These are phyloP conservation scores for Nipponia nippon DNA, from an alignment of 2,113 vertebrate genomes.

Conservation along the genomic window DNA sequence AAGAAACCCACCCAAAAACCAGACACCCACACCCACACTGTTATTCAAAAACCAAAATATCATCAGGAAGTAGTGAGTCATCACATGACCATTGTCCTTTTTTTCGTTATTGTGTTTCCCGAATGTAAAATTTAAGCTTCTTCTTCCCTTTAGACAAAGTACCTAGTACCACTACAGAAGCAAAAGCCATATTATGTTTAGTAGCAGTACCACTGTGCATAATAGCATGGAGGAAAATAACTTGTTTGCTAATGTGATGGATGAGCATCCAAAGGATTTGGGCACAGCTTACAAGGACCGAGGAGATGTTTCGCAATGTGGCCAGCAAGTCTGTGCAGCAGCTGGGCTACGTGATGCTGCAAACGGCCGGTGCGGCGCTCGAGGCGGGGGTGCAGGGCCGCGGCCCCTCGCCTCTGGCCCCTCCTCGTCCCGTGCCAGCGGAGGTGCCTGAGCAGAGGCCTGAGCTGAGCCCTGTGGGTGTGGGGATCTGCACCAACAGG, in stretches of 20 bases:
- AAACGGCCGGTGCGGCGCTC: fast-evolving
- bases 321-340: neutral
- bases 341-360: neutral
- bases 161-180: neutral
- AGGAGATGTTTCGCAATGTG: neutral
- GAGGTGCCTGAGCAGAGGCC: neutral
- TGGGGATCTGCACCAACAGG: neutral
- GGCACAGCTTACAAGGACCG: neutral
- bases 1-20: neutral
- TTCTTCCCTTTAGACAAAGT: neutral
- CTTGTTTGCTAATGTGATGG: neutral
- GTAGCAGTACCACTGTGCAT: neutral
- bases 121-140: neutral
- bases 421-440: fast-evolving
- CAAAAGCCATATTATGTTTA: neutral
- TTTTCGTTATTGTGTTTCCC: neutral
- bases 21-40: constrained; percentile 35
- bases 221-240: neutral
- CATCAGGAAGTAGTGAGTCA: constrained; percentile 47
- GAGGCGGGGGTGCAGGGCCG: neutral
- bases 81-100: neutral
- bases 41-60: constrained; percentile 29
- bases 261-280: neutral
- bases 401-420: neutral
- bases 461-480: neutral